A percentile compares a stretch with the other conserved stretches of the same genome.
These are phyloP conservation scores for Pandemis heparana DNA, from an alignment of 2,888 invertebrate species.

Conservation along the genomic window DNA sequence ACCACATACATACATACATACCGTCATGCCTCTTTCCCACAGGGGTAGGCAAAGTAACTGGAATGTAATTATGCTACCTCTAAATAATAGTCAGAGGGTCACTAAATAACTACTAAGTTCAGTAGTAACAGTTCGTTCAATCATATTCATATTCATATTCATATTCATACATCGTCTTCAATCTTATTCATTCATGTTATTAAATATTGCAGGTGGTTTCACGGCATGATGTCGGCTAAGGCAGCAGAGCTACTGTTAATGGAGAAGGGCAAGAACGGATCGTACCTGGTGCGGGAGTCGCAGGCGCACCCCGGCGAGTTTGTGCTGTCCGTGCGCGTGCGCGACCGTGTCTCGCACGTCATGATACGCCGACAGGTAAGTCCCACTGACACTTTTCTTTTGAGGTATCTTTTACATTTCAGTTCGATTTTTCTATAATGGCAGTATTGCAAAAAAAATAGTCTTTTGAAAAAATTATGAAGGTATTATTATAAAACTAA, in stretches of 20 bases:
- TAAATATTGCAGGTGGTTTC: conserved; percentile 87
- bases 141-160: no score
- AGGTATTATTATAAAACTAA: no score
- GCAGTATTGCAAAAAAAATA: no score
- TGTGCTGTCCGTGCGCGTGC: conserved; percentile 96
- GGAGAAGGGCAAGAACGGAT: conserved; percentile 98
- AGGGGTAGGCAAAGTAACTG: no score
- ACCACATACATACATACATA: no score
- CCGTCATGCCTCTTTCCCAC: no score
- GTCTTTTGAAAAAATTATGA: no score
- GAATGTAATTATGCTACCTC: no score
- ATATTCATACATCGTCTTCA: no score
- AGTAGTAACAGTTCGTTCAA: no score
- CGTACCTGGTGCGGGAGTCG: conserved; percentile 98
- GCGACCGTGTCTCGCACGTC: conserved; percentile 97
- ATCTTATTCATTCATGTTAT: conserved; percentile 19
- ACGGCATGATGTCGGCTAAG: conserved; percentile 96
- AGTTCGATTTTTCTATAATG: neutral
- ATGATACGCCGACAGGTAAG: conserved; percentile 94
- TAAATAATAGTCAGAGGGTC: no score
- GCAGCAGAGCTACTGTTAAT: conserved; percentile 96
- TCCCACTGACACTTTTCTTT: neutral
- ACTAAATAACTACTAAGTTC: no score
- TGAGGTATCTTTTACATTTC: neutral
- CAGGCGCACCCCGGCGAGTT: conserved; percentile 98